A percentile compares a stretch with the other conserved stretches of the same genome.
These are phyloP conservation scores for Colletes latitarsis DNA, from an alignment of 1,140 invertebrate species.

Conservation along the genomic window DNA sequence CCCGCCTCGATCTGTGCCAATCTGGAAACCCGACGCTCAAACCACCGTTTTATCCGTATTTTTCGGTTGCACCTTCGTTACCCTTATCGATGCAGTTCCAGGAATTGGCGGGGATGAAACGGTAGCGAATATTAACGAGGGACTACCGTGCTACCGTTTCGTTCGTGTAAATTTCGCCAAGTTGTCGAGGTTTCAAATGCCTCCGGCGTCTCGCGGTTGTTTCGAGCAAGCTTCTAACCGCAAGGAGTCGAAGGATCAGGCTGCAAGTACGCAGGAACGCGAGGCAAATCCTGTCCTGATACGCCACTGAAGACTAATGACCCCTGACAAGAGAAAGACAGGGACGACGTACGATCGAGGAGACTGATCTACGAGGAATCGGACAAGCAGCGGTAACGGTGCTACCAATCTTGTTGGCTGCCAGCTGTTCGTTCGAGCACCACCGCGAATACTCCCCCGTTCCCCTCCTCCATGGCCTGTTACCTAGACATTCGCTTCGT, in stretches of 20 bases:
- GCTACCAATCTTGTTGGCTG: slow-evolving; percentile 63
- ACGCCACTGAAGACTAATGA: slow-evolving; percentile 56
- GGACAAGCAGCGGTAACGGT: slow-evolving; percentile 57
- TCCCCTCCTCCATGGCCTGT: slow-evolving; percentile 19
- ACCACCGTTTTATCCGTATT: too few relatives aligned
- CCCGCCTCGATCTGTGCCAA: not conserved
- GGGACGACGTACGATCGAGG: slow-evolving; percentile 56
- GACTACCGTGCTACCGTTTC: too few relatives aligned
- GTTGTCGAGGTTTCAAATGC: too few relatives aligned
- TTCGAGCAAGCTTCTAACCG: too few relatives aligned
- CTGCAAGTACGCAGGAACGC: too few relatives aligned
- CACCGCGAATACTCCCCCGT: slow-evolving; percentile 15
- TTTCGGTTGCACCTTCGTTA: too few relatives aligned
- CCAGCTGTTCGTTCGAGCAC: slow-evolving; percentile 59
- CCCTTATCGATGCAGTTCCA: too few relatives aligned
- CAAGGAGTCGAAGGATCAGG: not conserved
- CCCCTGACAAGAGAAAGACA: slow-evolving; percentile 54
- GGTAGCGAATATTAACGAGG: too few relatives aligned
- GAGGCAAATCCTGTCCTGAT: slow-evolving; percentile 13
- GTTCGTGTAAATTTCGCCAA: too few relatives aligned
- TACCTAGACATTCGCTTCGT: slow-evolving; percentile 50
- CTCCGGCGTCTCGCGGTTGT: too few relatives aligned
- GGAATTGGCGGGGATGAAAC: too few relatives aligned
- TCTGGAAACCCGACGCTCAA: too few relatives aligned
- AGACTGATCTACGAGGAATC: slow-evolving; percentile 63